phyloP scores from a whole-genome alignment of 2,888 invertebrate genomes.

The Orthosia gracilis region DNA sequence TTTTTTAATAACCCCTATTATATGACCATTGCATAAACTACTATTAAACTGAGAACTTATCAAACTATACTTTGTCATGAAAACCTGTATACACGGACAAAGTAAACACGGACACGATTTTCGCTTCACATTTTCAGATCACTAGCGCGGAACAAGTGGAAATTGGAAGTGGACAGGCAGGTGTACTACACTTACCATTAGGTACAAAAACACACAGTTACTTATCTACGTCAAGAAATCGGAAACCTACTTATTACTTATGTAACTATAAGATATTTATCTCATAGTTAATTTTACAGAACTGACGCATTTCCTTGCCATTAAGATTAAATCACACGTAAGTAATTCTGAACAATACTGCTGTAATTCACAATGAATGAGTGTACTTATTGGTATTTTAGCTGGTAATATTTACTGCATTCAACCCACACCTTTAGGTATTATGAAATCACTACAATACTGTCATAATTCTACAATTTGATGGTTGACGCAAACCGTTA shows the following conservation, averaged over 20 bases:
- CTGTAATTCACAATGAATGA: background rate
- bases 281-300: slow-evolving; percentile 7
- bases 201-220: background rate
- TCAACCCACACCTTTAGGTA: background rate
- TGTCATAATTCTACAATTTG: slow-evolving; percentile 1
- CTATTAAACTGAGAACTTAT: too few species aligned
- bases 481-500: slow-evolving; percentile 34
- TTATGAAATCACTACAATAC: slow-evolving; percentile 16
- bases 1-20: too few species aligned
- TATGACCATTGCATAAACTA: too few species aligned
- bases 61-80: too few species aligned
- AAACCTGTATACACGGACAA: too few species aligned
- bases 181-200: too few species aligned
- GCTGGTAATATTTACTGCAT: background rate
- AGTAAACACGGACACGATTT: too few species aligned
- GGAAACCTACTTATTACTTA: background rate
- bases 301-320: slow-evolving; percentile 18
- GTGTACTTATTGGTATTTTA: background rate
- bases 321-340: slow-evolving; percentile 10
- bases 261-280: slow-evolving; percentile 4
- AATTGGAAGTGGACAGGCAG: too few species aligned
- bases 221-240: background rate
- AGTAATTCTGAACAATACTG: slow-evolving; percentile 8
- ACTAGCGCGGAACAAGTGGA: too few species aligned
- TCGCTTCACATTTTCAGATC: too few species aligned